Conservation (phyloP, 1,140 invertebrate species). For the Lordiphosa clarofinis region DNA sequence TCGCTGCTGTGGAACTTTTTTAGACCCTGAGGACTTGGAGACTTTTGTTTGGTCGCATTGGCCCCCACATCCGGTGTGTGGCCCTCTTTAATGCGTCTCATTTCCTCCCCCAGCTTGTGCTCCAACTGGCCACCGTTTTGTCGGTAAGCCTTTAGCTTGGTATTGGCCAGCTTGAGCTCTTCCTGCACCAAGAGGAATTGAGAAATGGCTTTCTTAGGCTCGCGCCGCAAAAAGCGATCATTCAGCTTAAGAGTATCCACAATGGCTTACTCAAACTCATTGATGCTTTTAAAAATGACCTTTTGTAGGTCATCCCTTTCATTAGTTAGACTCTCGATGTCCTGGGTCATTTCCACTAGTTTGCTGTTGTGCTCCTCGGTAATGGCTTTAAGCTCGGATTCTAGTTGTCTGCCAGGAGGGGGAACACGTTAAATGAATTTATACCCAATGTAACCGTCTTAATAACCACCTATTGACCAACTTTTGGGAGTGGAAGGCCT, state of each 20-base stretch:
- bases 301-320: constrained; percentile 83
- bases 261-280: constrained; percentile 55
- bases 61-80: constrained; percentile 35
- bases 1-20: constrained; percentile 93
- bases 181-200: constrained; percentile 71
- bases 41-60: constrained; percentile 70
- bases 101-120: constrained; percentile 57
- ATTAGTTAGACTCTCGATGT: constrained; percentile 88
- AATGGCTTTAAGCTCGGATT: constrained; percentile 91
- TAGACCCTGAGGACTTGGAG: constrained; percentile 82
- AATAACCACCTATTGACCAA: constrained; percentile 88
- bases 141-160: constrained; percentile 50
- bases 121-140: constrained; percentile 61
- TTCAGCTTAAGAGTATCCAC: constrained; percentile 64
- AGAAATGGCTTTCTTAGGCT: constrained; percentile 62
- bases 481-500: constrained; percentile 96
- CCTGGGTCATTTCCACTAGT: constrained; percentile 86
- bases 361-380: constrained; percentile 88
- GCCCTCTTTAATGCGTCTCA: constrained; percentile 47
- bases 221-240: constrained; percentile 69
- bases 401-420: constrained; percentile 86
- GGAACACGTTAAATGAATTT: constrained; percentile 31
- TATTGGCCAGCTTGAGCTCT: constrained; percentile 66
- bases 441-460: no score
- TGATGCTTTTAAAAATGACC: constrained; percentile 61